Base-by-base conservation (phyloP, 2,888 invertebrate species). In the Hylaea fasciaria region DNA sequence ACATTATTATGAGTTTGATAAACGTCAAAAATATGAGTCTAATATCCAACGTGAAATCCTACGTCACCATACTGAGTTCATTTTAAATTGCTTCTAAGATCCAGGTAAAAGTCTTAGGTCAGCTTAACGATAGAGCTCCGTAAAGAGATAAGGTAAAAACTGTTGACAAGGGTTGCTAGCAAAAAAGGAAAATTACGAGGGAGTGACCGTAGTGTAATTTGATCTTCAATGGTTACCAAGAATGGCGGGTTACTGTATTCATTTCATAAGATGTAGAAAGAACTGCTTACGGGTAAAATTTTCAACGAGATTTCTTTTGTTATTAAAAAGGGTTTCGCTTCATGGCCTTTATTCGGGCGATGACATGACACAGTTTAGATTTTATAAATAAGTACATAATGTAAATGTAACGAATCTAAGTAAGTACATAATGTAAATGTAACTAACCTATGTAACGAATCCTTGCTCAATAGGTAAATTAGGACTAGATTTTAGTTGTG, bases 161-260 rank as follows among this genome's bases (percentile, higher is more conserved):
- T 81, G 83, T 82, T 86, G 86, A 89, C 85, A 85, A 86, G 88
- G 88, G 87, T 87, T 79, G 74, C 65, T 68, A 69, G 70, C 70
- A 79, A 77, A 80, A 82, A 80, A 78, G 80, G 81, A 83, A 83
- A 85, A 88, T 87, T 86, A 82, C 82, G 74, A 72, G 77, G 84
- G 84, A 83, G 83, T 83, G 81, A 81, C 81, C 82, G 77, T 74
- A 76, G 73, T 62, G 43, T 64, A 62, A 82, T 78, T 79, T 73
- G 72, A 70, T 71, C 77, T 69, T 81, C 81, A 81, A 83, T 80
- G 80, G 78, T 79, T 75, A 71, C 72, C 70, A 67, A 65, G 67
- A 76, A 78, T 75, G 78, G 74, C 71, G 39, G 46, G 57, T 61
- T 58, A 63, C 51, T 35, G 54, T 64, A 62, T 65, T 60, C 54